Percentiles rank a stretch among this genome's conserved stretches.
Conservation (phyloP, 2,797 vertebrate genomes). For the Gallinago nigripennis region DNA sequence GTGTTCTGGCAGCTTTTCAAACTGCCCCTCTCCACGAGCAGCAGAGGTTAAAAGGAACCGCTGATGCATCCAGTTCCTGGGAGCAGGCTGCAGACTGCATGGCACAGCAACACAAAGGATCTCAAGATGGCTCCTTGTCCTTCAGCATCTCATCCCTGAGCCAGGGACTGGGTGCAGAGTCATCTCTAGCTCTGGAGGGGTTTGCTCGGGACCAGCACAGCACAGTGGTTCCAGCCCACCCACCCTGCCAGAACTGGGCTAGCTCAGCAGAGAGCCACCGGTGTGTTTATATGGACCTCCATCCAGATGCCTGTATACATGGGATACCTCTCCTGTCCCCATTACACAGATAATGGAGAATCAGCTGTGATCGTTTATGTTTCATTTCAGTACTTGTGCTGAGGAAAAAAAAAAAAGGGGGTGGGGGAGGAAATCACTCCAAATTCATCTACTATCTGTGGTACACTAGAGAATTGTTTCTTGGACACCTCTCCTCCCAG, state of each 20-base stretch:
- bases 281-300: background rate
- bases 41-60: background rate
- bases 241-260: background rate
- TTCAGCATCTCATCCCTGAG: background rate
- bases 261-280: background rate
- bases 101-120: background rate
- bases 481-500: constrained; percentile 53
- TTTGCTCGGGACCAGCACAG: accelerated
- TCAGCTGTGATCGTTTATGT: background rate
- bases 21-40: background rate
- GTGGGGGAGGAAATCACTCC: background rate
- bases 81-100: background rate
- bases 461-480: constrained; percentile 39
- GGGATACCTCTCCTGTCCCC: background rate
- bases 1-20: constrained; percentile 38
- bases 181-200: background rate
- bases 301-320: accelerated
- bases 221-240: background rate
- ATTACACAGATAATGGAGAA: background rate
- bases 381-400: background rate
- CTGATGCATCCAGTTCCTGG: constrained; percentile 20
- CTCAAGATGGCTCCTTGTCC: background rate
- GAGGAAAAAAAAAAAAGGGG: background rate
- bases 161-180: background rate
- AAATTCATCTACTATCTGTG: background rate